Base-by-base conservation (phyloP, 2,888 invertebrate species). In the Tanytarsus gracilentus region DNA sequence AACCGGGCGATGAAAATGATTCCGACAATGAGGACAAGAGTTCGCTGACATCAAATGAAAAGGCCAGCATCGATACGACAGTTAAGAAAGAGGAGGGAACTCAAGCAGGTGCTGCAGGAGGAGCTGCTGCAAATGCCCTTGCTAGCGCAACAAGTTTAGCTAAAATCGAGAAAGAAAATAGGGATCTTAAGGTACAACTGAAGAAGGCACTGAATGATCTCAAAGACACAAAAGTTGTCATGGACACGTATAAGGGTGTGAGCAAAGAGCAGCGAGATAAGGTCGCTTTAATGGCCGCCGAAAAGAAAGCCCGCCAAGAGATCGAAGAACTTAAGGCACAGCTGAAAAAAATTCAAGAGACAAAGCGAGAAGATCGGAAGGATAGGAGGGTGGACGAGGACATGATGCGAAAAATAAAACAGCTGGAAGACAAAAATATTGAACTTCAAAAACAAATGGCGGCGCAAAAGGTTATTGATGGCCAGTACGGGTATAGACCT, bases 241-340 rank as follows among this genome's bases (percentile, higher is more conserved):
- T 96, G 63, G 96, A 97, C 72, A 95, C 95, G 92, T 95, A 96
- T 76, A 97, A 96, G 76, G 91, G 93, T n/a, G 91, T 91, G 7
- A 88, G 93, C 62, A 97, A 96, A 72, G 97, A 97, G 69, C 93
- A 94, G 71, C 79, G 96, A 4, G 96, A 97, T 71, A 96, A 96
- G 76, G 95, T 93, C 44, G 92, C 93, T 75, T 78, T 96, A 61
- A 94, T 96, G 95, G 92, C 94, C 0, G 87, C 89, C 0, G 96
- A 97, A 74, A 85, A 94, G 68, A 94, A 94, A 75, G 82, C 88
- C 1, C 76, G 93, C 25, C 87, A 88, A 60, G 96, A 97, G 71
- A 78, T 93, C 0, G 96, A 96, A 63, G 96, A 96, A 65, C 78
- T 93, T 61, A 81, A 87, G 1, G 85, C 86, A 69, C 88, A 89